Conservation (phyloP, 1,140 invertebrate species). For the Achatina immaculata region DNA sequence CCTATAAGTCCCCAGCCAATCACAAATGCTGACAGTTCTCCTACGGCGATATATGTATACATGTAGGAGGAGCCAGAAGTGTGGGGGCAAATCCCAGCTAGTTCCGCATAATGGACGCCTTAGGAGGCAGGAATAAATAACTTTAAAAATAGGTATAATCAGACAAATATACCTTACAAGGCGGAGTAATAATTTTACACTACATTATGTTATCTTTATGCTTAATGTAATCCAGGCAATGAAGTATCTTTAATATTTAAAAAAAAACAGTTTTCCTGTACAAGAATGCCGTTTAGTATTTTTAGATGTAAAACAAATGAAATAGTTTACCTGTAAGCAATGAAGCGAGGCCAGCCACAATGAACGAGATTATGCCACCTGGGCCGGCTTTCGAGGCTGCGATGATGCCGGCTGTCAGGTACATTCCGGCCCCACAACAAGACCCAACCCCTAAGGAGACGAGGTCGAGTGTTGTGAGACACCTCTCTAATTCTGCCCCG, state of each 20-base stretch:
- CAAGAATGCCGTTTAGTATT: too few relatives aligned
- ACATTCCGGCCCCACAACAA: conserved; percentile 47
- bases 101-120: conserved; percentile 85
- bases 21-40: conserved; percentile 47
- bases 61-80: conserved; percentile 69
- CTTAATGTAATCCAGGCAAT: too few relatives aligned
- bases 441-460: conserved; percentile 47
- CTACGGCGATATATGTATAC: conserved; percentile 49
- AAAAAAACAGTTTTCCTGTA: too few relatives aligned
- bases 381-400: conserved; percentile 86
- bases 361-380: conserved; percentile 86
- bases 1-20: conserved; percentile 57
- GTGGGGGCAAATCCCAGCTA: conserved; percentile 86
- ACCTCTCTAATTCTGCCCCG: conserved; percentile 30
- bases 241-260: too few relatives aligned
- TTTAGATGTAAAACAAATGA: too few relatives aligned
- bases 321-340: conserved; percentile 81
- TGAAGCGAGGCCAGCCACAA: conserved; percentile 89
- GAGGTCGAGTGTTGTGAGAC: conserved; percentile 42
- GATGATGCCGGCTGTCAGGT: conserved; percentile 86
- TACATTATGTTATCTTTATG: too few relatives aligned
- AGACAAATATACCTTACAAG: too few relatives aligned
- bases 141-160: neutral
- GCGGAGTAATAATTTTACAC: too few relatives aligned
- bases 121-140: conserved; percentile 24